Evolutionary conservation across 2,888 invertebrate genomes (phyloP), one percentile per base, ranked within the genome.

Genomic region (Diarsia dahlii): DNA sequence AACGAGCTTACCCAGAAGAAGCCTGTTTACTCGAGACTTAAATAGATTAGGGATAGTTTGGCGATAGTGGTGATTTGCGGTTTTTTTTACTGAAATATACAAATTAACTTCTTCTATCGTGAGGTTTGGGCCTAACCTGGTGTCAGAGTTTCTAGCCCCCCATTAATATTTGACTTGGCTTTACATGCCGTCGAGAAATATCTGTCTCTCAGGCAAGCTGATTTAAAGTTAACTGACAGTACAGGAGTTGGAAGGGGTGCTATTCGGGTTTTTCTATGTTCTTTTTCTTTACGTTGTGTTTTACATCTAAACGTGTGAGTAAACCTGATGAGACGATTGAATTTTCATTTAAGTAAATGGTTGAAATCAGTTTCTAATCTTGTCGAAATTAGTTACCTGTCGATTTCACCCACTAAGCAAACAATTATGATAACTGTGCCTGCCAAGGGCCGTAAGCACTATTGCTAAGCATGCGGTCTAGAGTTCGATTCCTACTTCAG

Each of bases 41-140:
- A n/a, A n/a, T n/a, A n/a, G n/a, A n/a, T n/a, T n/a, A n/a, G n/a
- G n/a, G n/a, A n/a, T n/a, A n/a, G n/a, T 56, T 50, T 64, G 34
- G 56, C 20, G 13, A 71, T 68, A 45, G 45, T 60, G 39, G 50
- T 46, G n/a, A 72, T 71, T 63, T 45, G 23, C 12, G 1, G 28
- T 28, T 60, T 54, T 66, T 56, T 64, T 71, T 63, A 34, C 13
- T 28, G 0, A 8, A 18, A 10, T 48, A 28, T 39, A 39, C 6
- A 39, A 8, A 39, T 39, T 39, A 39, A 6, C 8, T 39, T 39
- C 39, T 39, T 39, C 8, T 39, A 6, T 39, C 8, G 39, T 39
- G 39, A 6, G 39, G 39, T 39, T 8, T 6, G 39, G 5, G 39
- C 39, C 39, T 39, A 1, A 8, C 8, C 6, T 8, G 39, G 39